These are phyloP conservation scores for Characodon lateralis DNA, from an alignment of 2,797 vertebrate genomes.

Conservation along the genomic window DNA sequence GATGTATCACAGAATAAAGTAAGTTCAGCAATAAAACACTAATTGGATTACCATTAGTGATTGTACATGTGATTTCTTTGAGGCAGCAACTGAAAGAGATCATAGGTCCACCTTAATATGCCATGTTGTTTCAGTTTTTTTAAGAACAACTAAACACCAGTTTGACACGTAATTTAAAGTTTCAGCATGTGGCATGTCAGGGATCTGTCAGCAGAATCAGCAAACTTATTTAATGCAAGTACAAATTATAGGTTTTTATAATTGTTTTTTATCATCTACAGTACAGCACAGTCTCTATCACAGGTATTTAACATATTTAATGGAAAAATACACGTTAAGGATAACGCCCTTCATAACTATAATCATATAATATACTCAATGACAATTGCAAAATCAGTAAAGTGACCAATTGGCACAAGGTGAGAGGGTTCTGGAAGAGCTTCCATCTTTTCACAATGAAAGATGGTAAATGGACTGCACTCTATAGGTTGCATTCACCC, in stretches of 20 bases:
- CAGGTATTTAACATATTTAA: background rate
- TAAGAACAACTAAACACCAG: background rate
- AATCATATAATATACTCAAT: background rate
- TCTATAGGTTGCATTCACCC: background rate
- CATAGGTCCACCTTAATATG: conserved; percentile 1
- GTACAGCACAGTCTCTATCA: background rate
- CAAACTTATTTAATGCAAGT: background rate
- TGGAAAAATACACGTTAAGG: background rate
- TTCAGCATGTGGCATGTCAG: background rate
- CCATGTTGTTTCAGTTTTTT: background rate
- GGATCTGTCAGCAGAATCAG: background rate
- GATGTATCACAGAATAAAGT: conserved; percentile 70
- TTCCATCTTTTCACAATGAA: background rate
- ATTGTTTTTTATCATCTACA: background rate
- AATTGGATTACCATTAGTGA: conserved; percentile 54
- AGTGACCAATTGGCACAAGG: background rate
- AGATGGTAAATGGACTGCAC: background rate
- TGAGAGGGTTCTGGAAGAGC: background rate
- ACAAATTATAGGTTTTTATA: background rate
- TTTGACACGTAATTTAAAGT: background rate
- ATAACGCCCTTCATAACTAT: too few relatives aligned
- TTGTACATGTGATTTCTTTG: conserved; percentile 27
- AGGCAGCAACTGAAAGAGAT: background rate
- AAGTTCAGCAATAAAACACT: conserved; percentile 62
- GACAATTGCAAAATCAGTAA: background rate